These are phyloP conservation scores for Tipula vernalis DNA, from an alignment of 2,888 invertebrate species.

Conservation along the genomic window DNA sequence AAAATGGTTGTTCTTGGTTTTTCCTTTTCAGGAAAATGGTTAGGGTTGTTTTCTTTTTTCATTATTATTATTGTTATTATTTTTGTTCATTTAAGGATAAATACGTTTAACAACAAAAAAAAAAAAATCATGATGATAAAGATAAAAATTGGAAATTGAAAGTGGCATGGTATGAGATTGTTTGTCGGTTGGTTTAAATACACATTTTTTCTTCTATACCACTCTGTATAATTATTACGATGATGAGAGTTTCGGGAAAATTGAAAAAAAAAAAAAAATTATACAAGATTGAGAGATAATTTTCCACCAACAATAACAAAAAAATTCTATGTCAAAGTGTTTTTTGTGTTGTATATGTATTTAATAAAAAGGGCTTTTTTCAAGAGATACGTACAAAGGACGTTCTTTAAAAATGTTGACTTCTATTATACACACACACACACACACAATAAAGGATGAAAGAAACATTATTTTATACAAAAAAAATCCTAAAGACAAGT, in stretches of 20 bases:
- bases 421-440: neutral
- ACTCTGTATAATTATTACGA: neutral
- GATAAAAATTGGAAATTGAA: neutral
- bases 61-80: neutral
- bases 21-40: neutral
- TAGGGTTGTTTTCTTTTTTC: neutral
- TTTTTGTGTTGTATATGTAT: neutral
- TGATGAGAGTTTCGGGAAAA: neutral
- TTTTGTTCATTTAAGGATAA: slow-evolving; percentile 4
- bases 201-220: neutral
- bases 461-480: neutral
- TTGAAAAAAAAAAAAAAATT: neutral
- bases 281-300: neutral
- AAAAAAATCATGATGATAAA: neutral
- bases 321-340: neutral
- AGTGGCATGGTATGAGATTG: neutral
- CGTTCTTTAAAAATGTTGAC: neutral
- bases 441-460: neutral
- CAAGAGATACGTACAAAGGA: neutral
- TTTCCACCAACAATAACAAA: neutral
- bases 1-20: neutral
- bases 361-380: neutral
- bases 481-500: neutral
- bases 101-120: neutral
- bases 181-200: neutral